A percentile compares a stretch with the other conserved stretches of the same genome.
phyloP scores from a whole-genome alignment of 1,140 invertebrate genomes.

The Diuraphis noxia region DNA sequence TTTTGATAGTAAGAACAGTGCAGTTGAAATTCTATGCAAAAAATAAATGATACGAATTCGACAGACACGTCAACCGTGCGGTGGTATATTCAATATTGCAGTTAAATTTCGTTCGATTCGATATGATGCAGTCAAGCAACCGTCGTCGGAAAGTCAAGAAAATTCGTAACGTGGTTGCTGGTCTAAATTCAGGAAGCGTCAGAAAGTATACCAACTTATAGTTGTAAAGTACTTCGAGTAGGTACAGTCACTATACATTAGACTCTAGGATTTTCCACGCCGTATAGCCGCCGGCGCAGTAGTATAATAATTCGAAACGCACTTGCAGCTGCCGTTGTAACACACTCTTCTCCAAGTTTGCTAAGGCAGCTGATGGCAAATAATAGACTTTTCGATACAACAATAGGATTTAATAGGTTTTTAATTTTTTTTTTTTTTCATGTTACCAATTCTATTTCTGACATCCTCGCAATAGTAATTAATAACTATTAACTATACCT shows the following conservation, averaged over 20 bases:
- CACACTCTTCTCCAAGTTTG: background rate
- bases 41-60: background rate
- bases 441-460: background rate
- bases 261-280: background rate
- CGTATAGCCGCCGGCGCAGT: background rate
- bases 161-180: background rate
- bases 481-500: too few relatives aligned
- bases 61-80: background rate
- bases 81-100: background rate
- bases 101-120: background rate
- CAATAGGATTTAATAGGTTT: conserved; percentile 25
- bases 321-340: background rate
- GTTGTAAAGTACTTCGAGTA: background rate
- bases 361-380: conserved; percentile 22
- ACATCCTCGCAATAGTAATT: background rate
- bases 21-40: too few relatives aligned
- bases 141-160: background rate
- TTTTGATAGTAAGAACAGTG: background rate
- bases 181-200: background rate
- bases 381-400: conserved; percentile 15
- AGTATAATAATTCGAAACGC: background rate
- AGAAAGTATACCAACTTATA: background rate
- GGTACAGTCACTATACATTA: background rate
- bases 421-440: background rate
- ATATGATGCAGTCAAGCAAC: too few relatives aligned